These are phyloP conservation scores for Lepidothrix coronata DNA, from an alignment of 2,113 vertebrate species.

Conservation along the genomic window DNA sequence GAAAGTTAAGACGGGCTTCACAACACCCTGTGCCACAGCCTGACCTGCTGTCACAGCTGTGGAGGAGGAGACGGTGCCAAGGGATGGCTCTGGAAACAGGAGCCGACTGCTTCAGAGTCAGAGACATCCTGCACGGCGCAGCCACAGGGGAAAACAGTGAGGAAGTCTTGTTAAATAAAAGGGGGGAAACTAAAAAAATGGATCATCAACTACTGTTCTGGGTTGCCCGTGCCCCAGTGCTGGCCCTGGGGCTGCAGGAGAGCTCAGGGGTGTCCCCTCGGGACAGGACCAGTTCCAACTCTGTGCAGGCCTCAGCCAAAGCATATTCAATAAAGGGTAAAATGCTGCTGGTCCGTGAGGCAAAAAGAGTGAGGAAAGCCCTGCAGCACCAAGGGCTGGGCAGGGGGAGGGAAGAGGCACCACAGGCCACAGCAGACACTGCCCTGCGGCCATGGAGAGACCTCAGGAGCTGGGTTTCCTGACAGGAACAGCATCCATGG, in stretches of 20 bases:
- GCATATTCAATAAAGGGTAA: background rate
- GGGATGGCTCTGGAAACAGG: background rate
- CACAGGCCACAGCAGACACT: background rate
- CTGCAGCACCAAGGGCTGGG: background rate
- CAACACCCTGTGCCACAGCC: too few species aligned
- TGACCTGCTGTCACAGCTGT: background rate
- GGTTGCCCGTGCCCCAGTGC: rapidly evolving
- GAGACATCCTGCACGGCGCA: background rate
- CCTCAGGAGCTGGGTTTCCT: too few species aligned
- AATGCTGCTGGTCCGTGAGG: rapidly evolving
- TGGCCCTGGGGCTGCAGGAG: background rate
- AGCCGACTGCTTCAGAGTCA: background rate
- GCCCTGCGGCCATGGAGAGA: too few species aligned
- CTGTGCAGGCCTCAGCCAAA: background rate
- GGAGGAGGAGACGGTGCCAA: background rate
- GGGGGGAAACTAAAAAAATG: rapidly evolving
- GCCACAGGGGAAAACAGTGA: background rate
- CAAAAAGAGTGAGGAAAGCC: background rate
- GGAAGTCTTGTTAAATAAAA: background rate
- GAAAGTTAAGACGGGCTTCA: background rate
- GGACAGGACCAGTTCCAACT: background rate
- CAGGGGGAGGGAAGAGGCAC: background rate
- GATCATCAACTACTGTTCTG: background rate
- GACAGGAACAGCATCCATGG: too few species aligned
- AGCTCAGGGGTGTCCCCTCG: background rate